Evolutionary conservation across 2,797 vertebrate genomes (phyloP), one percentile per base, ranked within the genome.

Genomic region (Agapornis canus): DNA sequence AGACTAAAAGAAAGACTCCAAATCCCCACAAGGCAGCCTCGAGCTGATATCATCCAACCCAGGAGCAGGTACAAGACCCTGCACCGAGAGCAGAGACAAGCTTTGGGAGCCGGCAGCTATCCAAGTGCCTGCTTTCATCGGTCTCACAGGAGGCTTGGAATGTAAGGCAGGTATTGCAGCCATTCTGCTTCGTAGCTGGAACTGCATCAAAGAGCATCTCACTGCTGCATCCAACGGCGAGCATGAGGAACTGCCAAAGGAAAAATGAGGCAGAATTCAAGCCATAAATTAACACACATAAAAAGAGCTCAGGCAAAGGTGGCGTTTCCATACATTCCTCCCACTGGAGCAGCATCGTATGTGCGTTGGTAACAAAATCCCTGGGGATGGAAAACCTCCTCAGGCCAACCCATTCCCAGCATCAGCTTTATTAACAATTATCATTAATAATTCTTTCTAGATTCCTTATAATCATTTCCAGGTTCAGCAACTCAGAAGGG

Each of bases 141-240:
- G 57, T 29, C 92, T 94, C 21, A 0, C 66, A 35, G 61, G n/a
- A 21, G 71, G 92, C 26, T 59, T 52, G 85, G 91, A 91, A 96
- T 94, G 73, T 75, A 32, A 94, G 94, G 81, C 92, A 95, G 91
- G 82, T 82, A 31, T 35, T 80, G 48, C 86, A 85, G 75, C 71
- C 87, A 84, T 1, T 22, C 64, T 45, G 84, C 85, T 85, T 63
- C 5, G 0, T 2, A 69, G 94, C 87, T 91, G 52, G 64, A 86
- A 92, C 64, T 89, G 91, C 95, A 88, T 90, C 91, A 71, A 83
- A 88, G 89, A 89, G 87, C 94, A 87, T 64, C 92, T 92, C 94
- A 51, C 61, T 31, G 52, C 87, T 77, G 47, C 85, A 86, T 60
- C 86, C 39, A 89, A 88, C 17, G 1, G 57, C 3, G 2, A 35